Conservation (phyloP, 2,888 invertebrate genomes). For the Danaus chrysippus region DNA sequence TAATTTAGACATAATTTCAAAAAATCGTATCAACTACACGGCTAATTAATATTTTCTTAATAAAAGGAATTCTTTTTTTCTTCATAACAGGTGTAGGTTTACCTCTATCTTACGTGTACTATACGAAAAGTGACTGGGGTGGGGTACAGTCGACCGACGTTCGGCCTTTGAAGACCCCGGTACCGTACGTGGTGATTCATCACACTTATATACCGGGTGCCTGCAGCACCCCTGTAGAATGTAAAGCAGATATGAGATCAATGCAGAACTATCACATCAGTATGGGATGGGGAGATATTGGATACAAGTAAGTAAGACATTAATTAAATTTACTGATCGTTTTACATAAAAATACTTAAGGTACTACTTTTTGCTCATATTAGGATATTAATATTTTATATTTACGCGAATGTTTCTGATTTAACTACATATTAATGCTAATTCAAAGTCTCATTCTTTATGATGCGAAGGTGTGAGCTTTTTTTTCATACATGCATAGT, state of each 20-base stretch:
- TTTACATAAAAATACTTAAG: no score
- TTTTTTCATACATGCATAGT: no score
- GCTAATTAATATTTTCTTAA: not conserved
- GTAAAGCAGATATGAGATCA: constrained; percentile 78
- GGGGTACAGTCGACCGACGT: constrained; percentile 70
- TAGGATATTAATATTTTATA: no score
- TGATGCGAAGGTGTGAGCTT: no score
- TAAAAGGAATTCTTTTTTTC: not conserved
- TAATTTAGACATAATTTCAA: no score
- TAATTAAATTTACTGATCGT: not conserved
- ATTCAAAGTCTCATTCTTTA: no score
- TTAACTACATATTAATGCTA: no score
- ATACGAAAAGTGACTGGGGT: constrained; percentile 78
- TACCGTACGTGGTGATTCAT: constrained; percentile 84
- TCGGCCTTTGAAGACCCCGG: constrained; percentile 75
- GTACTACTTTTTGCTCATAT: no score
- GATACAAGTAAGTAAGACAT: constrained; percentile 75
- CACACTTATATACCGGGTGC: constrained; percentile 83
- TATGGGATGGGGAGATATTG: constrained; percentile 84
- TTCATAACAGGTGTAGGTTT: constrained; percentile 29
- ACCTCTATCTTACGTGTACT: constrained; percentile 36
- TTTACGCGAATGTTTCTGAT: no score
- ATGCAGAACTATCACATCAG: constrained; percentile 84
- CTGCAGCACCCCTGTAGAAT: constrained; percentile 75
- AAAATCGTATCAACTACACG: no score